phyloP scores from a whole-genome alignment of 2,888 invertebrate species.

The Cancer borealis region DNA sequence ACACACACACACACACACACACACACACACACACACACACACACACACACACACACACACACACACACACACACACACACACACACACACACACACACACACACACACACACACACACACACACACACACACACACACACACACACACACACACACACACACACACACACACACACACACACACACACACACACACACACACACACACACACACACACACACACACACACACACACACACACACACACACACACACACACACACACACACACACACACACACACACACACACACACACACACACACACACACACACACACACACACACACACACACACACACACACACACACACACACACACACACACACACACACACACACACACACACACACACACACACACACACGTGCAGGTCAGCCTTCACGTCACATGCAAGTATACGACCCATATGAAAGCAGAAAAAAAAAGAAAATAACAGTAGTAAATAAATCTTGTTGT shows the following conservation, averaged over 20 bases:
- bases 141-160: background rate
- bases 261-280: background rate
- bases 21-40: background rate
- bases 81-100: background rate
- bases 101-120: background rate
- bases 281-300: background rate
- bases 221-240: background rate
- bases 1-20: background rate
- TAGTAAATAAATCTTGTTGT: background rate
- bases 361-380: background rate
- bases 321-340: too few relatives aligned
- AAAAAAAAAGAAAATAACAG: background rate
- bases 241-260: background rate
- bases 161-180: background rate
- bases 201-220: background rate
- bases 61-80: background rate
- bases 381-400: background rate
- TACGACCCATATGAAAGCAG: background rate
- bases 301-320: too few relatives aligned
- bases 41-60: background rate
- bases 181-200: background rate
- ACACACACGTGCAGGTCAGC: background rate
- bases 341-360: background rate
- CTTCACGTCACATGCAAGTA: background rate
- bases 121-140: background rate